A percentile compares a stretch with the other conserved stretches of the same genome.
phyloP scores from a whole-genome alignment of 2,888 invertebrate genomes.

The Amphipyra berbera region DNA sequence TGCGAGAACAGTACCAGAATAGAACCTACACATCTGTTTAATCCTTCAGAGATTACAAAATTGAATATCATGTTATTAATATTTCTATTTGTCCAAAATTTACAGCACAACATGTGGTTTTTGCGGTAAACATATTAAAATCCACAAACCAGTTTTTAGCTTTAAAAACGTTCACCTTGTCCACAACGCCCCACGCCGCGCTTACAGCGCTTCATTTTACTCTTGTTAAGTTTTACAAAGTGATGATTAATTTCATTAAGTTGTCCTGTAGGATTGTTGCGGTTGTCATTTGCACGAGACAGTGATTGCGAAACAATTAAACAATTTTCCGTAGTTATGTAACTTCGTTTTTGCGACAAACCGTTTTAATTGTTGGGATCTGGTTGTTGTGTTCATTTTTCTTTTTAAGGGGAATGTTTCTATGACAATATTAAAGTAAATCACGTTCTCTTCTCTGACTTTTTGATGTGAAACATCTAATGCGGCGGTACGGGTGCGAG shows the following conservation, averaged over 20 bases:
- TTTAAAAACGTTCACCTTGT: slow-evolving; percentile 23
- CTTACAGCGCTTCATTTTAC: slow-evolving; percentile 18
- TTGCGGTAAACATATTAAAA: slow-evolving; percentile 12
- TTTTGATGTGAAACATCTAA: too few species aligned
- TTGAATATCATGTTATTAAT: too few species aligned
- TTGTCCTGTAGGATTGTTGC: slow-evolving; percentile 45
- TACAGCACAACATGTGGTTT: slow-evolving; percentile 18
- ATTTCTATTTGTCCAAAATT: neutral
- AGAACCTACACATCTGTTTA: too few species aligned
- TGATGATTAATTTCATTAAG: slow-evolving; percentile 64
- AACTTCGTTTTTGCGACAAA: slow-evolving; percentile 36
- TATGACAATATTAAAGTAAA: neutral
- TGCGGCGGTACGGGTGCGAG: too few species aligned
- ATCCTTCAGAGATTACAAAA: too few species aligned
- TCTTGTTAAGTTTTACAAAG: slow-evolving; percentile 41
- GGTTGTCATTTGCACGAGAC: slow-evolving; percentile 57
- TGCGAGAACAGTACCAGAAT: too few species aligned
- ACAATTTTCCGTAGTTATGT: slow-evolving; percentile 42
- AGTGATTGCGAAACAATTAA: slow-evolving; percentile 55
- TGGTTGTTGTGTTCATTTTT: neutral
- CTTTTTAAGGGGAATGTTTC: too few species aligned
- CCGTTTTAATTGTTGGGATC: slow-evolving; percentile 14
- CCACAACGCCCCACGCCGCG: neutral
- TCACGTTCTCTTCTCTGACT: too few species aligned
- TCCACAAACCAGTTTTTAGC: slow-evolving; percentile 21